Percentiles rank a stretch among this genome's conserved stretches.
These are phyloP conservation scores for Myotis brandtii DNA, from an alignment of 2,113 vertebrate species.

Conservation along the genomic window DNA sequence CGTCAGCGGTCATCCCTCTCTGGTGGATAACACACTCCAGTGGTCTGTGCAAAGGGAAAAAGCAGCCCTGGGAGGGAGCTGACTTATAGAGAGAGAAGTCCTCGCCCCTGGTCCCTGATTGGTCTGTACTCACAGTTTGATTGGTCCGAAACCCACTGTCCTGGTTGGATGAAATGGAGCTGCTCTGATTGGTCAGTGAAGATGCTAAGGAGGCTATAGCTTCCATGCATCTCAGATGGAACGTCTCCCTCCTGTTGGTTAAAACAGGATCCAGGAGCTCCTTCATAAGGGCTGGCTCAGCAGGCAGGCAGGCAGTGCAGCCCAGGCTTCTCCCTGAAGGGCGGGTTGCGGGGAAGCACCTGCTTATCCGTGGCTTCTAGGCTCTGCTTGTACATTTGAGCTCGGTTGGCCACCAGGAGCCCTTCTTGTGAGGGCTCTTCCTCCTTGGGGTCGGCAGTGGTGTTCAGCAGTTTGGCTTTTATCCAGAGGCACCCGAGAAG, in stretches of 20 bases:
- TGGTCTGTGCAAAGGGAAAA: not conserved
- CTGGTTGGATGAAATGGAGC: not conserved
- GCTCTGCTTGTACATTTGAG: not conserved
- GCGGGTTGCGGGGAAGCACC: too few relatives aligned
- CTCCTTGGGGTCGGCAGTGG: not conserved
- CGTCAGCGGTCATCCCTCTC: not conserved
- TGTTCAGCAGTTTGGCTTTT: not conserved
- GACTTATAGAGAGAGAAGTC: not conserved
- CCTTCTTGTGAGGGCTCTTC: not conserved
- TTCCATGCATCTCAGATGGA: not conserved
- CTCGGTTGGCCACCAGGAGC: too few relatives aligned
- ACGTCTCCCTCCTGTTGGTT: not conserved
- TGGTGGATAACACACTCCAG: too few relatives aligned
- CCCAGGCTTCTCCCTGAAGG: not conserved
- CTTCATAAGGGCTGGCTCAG: not conserved
- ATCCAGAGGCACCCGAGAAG: not conserved
- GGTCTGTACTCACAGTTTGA: not conserved
- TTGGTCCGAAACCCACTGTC: not conserved
- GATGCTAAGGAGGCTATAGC: not conserved
- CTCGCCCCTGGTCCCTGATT: not conserved
- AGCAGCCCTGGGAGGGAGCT: not conserved
- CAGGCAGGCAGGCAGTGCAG: not conserved
- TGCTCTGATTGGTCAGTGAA: not conserved
- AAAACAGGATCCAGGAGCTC: not conserved
- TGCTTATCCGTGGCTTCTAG: not conserved